phyloP scores from a whole-genome alignment of 1,140 invertebrate species.

The Orius insidiosus region DNA sequence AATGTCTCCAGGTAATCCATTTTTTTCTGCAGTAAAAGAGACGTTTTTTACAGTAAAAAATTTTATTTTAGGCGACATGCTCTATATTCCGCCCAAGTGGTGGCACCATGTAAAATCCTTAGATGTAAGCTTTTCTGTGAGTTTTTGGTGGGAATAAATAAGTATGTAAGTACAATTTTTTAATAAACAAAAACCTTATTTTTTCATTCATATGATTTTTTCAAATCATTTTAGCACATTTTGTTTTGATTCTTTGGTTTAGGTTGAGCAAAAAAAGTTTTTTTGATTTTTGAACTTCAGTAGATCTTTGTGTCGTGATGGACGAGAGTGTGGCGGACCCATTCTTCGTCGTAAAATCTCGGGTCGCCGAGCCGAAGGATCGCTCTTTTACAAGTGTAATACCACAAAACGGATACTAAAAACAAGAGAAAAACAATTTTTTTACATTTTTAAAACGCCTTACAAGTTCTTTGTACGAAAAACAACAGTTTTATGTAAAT shows the following conservation, averaged over 20 bases:
- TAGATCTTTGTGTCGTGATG: neutral
- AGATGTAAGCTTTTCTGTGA: constrained; percentile 66
- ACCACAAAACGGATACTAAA: constrained; percentile 16
- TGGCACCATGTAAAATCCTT: constrained; percentile 86
- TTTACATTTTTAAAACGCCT: no score
- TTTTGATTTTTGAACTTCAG: no score
- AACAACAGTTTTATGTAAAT: no score
- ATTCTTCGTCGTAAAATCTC: constrained; percentile 16
- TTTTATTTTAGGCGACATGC: constrained; percentile 46
- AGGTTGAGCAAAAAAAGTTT: no score
- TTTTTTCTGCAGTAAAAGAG: neutral
- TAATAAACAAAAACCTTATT: no score
- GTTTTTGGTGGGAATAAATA: constrained; percentile 63
- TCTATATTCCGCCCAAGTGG: constrained; percentile 87
- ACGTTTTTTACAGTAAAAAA: no score
- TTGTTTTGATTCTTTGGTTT: no score
- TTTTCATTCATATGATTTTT: no score
- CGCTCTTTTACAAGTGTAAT: constrained; percentile 15
- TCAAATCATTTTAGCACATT: no score
- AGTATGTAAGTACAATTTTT: no score
- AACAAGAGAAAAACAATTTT: constrained; percentile 1
- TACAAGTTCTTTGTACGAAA: no score
- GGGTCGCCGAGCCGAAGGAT: constrained; percentile 13
- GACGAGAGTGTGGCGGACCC: constrained; percentile 11
- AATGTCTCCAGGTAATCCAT: constrained; percentile 39